Evolutionary conservation across 2,888 invertebrate species (phyloP).

Genomic region (Branchellion lobata): DNA sequence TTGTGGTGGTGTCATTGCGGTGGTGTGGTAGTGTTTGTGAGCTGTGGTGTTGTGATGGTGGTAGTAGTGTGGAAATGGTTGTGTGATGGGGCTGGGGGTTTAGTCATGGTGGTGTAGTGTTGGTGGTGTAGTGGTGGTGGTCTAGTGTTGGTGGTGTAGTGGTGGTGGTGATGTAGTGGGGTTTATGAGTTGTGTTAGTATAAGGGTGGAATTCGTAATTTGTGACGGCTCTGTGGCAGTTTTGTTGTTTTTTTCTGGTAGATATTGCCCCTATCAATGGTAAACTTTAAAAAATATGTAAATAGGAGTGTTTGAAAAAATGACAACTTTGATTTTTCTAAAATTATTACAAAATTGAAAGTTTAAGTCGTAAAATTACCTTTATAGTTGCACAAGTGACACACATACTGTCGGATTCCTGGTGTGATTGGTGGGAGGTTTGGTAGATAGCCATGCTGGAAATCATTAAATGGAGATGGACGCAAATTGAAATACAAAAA

Average conservation of each 20-base stretch:
- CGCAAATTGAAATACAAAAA: too few relatives aligned
- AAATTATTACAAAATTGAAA: too few relatives aligned
- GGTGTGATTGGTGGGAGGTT: slow-evolving; percentile 46
- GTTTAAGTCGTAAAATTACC: slow-evolving; percentile 55
- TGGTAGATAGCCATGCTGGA: too few relatives aligned
- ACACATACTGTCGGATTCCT: slow-evolving; percentile 64
- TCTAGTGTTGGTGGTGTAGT: not conserved
- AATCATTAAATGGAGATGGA: too few relatives aligned
- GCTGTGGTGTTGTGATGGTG: not conserved
- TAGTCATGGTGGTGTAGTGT: not conserved
- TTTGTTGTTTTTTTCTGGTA: too few relatives aligned
- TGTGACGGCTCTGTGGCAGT: too few relatives aligned
- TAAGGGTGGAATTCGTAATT: too few relatives aligned
- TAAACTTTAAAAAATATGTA: too few relatives aligned
- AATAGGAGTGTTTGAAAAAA: too few relatives aligned
- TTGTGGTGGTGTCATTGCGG: slow-evolving; percentile 62
- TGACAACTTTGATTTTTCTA: too few relatives aligned
- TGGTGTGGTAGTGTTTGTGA: not conserved
- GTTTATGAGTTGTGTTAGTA: too few relatives aligned
- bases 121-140: not conserved
- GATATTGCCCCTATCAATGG: too few relatives aligned
- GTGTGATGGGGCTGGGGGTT: not conserved
- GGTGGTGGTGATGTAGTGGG: not conserved
- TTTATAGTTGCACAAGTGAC: slow-evolving; percentile 63
- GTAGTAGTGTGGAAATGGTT: not conserved